Base-by-base conservation (phyloP, 2,113 vertebrate genomes). In the Hiodon tergisus region DNA sequence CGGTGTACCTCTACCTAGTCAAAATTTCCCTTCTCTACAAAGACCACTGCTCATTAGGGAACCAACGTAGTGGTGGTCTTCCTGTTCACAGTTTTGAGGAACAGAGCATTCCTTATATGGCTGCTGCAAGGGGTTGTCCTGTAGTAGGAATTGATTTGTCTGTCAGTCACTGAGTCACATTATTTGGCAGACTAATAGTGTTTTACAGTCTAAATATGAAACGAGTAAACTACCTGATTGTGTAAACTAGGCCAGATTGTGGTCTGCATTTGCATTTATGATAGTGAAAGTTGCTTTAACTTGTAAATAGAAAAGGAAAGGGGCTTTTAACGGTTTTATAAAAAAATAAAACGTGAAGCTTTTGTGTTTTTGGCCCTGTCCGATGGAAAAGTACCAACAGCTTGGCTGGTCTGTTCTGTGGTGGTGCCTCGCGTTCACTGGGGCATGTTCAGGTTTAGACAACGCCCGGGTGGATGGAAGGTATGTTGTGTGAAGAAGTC, bases 401-500 rank as follows among this genome's bases (percentile, higher is more conserved):
- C 8, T 6, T 69, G 67, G 52, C 51, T 16, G 16, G 48, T 46
- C 51, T 54, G 31, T 31, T 0, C 31, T 31, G 31, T 31, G 31
- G 31, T 31, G 31, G 31, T 31, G 31, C 48, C 9, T 46, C 54
- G 55, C 14, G 63, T 4, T 53, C 46, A 11, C 3, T 11, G 16
- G 17, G 58, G 58, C 61, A 11, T 10, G 0, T 31, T 65, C 75
- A 51, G 54, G 75, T 71, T 52, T 14, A 11, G 57, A 76, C 75
- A 76, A 47, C 48, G 51, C 17, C 16, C 46, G 57, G 67, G 74
- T 17, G 10, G 66, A 4, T 31, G 48, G 48, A 54, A 63, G 75
- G 59, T 71, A 67, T 54, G 51, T 65, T 61, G 14, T 47, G 53
- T 67, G 6, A 47, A 66, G 53, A 17, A 57, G 68, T 16, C 7